A percentile compares a stretch with the other conserved stretches of the same genome.
Evolutionary conservation across 2,888 invertebrate species (phyloP).

Genomic region (Pristionchus maxplancki): DNA sequence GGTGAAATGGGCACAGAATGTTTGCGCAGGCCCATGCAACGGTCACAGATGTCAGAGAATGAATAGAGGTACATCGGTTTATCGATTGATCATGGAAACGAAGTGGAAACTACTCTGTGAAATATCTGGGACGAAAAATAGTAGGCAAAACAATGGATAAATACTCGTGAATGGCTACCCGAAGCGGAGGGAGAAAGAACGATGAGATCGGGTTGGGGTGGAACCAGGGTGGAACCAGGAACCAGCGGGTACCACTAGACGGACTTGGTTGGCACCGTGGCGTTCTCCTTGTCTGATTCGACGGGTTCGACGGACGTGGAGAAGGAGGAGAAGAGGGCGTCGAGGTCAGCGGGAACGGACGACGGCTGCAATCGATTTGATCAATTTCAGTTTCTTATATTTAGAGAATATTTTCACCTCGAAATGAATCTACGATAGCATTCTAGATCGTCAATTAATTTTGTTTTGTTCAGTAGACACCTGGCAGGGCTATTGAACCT

Average conservation of each 20-base stretch:
- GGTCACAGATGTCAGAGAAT: slow-evolving; percentile 7
- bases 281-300: slow-evolving; percentile 30
- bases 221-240: slow-evolving; percentile 16
- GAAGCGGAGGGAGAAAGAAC: slow-evolving; percentile 16
- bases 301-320: neutral
- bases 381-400: neutral
- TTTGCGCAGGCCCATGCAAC: slow-evolving; percentile 13
- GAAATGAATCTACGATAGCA: no score
- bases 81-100: slow-evolving; percentile 10
- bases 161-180: slow-evolving; percentile 19
- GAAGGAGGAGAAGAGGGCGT: slow-evolving; percentile 37
- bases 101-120: neutral
- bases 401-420: neutral
- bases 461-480: no score
- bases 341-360: slow-evolving; percentile 23
- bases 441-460: no score
- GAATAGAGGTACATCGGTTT: slow-evolving; percentile 29
- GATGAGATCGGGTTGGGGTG: slow-evolving; percentile 20
- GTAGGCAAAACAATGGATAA: neutral
- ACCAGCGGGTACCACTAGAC: neutral
- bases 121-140: neutral
- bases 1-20: neutral
- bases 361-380: neutral
- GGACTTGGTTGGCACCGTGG: neutral
- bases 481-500: neutral